Base-by-base conservation (phyloP, 2,888 invertebrate genomes). In the Nemotelus pantherinus region DNA sequence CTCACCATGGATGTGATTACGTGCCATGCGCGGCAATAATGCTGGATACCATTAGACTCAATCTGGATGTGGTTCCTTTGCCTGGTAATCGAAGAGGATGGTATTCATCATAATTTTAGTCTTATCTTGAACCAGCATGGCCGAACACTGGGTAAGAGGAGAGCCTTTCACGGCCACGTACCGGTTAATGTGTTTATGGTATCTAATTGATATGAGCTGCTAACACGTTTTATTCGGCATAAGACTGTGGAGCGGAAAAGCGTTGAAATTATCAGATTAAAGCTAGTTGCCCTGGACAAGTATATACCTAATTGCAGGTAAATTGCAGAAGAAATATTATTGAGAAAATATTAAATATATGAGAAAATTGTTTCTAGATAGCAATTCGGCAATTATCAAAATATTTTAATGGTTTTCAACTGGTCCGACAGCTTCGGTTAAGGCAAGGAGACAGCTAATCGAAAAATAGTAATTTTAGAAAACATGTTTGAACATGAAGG, bases 1-100 rank as follows among this genome's bases (percentile, higher is more conserved):
- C 48, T 68, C 48, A 68, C 50, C 67, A 25, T 68, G 67, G 50
- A 48, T 68, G 50, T 48, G 67, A 68, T 68, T 68, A 68, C 50
- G 50, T 50, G 67, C 25, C 25, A 25, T 25, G 25, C 25, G 25
- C 25, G 25, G 25, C 67, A 68, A 68, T 50, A 68, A 68, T 48
- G 67, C 48, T 68, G 67, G 39, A n/a, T 57, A 57, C 25, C 4
- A 41, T 39, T 39, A 60, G 3, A 58, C 60, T 60, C 7, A 43
- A 9, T 50, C 60, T 60, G 60, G 25, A 25, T 25, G 60, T 39
- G n/a, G 25, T 60, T 43, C 60, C 25, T 60, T 43, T 39, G 60
- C 60, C 60, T 3, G 41, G 4, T 7, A 41, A 57, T 57, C 41
- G 7, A 60, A 4, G 39, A 4, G n/a, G 25, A 57, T 25, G 3